Conservation (phyloP, 2,888 invertebrate genomes). For the Dicyrtoma fusca region DNA sequence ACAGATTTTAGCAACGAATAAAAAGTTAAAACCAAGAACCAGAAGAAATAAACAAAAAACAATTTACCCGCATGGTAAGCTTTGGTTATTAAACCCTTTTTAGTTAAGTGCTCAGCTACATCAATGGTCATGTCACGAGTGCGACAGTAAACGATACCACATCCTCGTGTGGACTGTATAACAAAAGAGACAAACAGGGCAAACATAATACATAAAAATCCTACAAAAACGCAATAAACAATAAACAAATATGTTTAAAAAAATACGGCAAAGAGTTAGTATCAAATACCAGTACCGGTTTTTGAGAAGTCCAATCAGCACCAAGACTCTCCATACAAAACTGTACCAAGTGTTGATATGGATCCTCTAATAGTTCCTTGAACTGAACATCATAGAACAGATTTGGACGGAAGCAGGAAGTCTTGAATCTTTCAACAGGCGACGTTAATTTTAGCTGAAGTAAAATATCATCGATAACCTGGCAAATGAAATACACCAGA, state of each 20-base stretch:
- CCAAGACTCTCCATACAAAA: conserved; percentile 73
- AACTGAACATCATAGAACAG: conserved; percentile 92
- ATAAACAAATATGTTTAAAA: conserved; percentile 3
- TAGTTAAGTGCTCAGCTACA: conserved; percentile 74
- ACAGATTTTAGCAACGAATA: too few species aligned
- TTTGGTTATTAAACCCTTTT: conserved; percentile 73
- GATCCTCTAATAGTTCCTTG: conserved; percentile 80
- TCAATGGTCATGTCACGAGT: conserved; percentile 88
- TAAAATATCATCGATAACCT: conserved; percentile 83
- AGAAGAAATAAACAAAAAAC: too few species aligned
- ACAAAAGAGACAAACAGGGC: too few species aligned
- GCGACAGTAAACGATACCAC: conserved; percentile 93
- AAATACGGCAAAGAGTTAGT: background rate
- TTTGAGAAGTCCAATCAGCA: conserved; percentile 60
- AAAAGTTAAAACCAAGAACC: too few species aligned
- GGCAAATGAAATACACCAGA: conserved; percentile 46
- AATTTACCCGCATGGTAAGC: conserved; percentile 85
- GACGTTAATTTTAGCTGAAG: conserved; percentile 70
- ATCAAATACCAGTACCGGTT: conserved; percentile 47
- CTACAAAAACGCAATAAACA: too few species aligned
- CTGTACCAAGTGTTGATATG: conserved; percentile 77
- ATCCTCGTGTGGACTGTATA: conserved; percentile 62
- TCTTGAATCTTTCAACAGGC: conserved; percentile 75
- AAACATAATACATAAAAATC: too few species aligned
- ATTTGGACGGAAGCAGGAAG: conserved; percentile 88